Evolutionary conservation across 2,888 invertebrate genomes (phyloP).

Genomic region (Drosophila vallismaia): DNA sequence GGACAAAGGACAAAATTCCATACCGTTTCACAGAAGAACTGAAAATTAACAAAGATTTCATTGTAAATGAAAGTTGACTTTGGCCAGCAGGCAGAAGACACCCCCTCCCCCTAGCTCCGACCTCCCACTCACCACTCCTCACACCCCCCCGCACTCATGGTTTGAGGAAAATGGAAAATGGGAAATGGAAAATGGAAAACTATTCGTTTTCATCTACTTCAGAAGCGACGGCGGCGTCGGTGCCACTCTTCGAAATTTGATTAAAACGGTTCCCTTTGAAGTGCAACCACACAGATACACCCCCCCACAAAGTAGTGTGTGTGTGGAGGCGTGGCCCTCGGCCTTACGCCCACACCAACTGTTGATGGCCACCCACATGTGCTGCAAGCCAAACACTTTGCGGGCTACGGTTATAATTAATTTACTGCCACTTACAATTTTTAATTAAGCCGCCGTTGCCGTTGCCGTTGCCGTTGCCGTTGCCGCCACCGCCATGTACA

Average conservation of each 20-base stretch:
- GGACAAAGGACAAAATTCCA: conserved; percentile 2
- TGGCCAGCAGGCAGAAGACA: neutral
- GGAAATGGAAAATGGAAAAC: conserved; percentile 1
- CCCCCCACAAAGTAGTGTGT: conserved; percentile 26
- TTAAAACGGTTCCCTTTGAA: conserved; percentile 71
- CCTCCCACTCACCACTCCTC: too few relatives aligned
- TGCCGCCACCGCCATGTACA: conserved; percentile 20
- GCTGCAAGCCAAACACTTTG: conserved; percentile 75
- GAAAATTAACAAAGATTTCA: conserved; percentile 29
- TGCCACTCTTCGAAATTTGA: conserved; percentile 62
- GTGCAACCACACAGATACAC: conserved; percentile 44
- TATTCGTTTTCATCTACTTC: conserved; percentile 40
- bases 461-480: conserved; percentile 43
- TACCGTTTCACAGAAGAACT: neutral
- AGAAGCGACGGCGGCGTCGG: conserved; percentile 26
- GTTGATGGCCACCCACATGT: conserved; percentile 33
- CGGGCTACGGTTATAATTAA: conserved; percentile 72
- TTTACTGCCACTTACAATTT: conserved; percentile 78
- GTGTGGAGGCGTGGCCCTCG: neutral
- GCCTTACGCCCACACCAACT: conserved; percentile 13
- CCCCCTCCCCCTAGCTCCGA: too few relatives aligned
- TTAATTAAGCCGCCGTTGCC: conserved; percentile 64
- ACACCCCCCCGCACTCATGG: too few relatives aligned
- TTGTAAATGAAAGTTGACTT: conserved; percentile 40
- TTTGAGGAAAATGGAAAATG: neutral